Base-by-base conservation (phyloP, 2,888 invertebrate species). In the Ennomos quercinarius region DNA sequence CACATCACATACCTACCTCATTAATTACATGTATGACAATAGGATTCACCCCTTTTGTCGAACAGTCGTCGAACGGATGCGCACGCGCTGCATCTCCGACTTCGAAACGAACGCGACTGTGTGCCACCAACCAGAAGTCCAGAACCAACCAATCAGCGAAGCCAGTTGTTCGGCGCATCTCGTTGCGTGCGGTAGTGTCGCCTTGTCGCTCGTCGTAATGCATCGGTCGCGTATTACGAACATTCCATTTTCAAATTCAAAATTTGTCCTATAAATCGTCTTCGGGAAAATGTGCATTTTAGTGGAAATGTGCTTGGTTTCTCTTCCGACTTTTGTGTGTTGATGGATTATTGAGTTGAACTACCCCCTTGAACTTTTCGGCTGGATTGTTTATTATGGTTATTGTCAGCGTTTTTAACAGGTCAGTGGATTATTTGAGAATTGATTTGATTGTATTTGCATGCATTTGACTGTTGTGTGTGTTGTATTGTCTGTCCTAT, bases 321-420 rank as follows among this genome's bases (percentile, higher is more conserved):
- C 67, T 74, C 63, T 70, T 67, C 67, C 71, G 72, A 78, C 72
- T 76, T 66, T 79, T 52, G 61, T 66, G 75, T 80, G 77, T 77
- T 84, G 64, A 86, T 80, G 77, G 80, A 86, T 85, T 80, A 54
- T 72, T 54, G 34, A 68, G 71, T 70, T 54, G 34, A 68, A 72
- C 70, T 70, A 72, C 73, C 73, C 68, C 68, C 66, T 76, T 67
- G 66, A 73, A 73, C 73, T 74, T 73, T 74, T 70, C 68, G 70
- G 67, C 77, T 83, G 90, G 91, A 89, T 90, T 87, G 80, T 87
- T 87, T 84, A 91, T 80, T 85, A 92, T 92, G 91, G 91, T 92
- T 81, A 91, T 92, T 78, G 91, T 92, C 81, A 86, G 91, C 81
- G 91, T 92, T 77, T 92, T 92, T 80, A 92, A 89, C 86, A 91